Base-by-base conservation (phyloP, 2,888 invertebrate species). In the Parascotia fuliginaria region DNA sequence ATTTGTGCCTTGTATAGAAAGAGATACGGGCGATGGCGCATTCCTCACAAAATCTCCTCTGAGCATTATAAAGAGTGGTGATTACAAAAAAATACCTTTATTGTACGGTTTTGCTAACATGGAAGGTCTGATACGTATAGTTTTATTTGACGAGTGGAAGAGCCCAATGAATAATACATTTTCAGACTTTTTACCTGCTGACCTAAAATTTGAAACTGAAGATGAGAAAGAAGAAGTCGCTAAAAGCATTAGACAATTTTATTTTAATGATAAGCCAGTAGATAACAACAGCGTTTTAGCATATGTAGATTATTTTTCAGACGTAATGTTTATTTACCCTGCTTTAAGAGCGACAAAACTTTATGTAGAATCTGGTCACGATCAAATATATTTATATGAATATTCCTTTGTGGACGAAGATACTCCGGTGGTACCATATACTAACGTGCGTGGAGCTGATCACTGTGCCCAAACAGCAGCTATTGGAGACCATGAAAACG, bases 131-230 rank as follows among this genome's bases (percentile, higher is more conserved):
- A n/a, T 78, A 0, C 64, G 79, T 5, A 15, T 77, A 11, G 28
- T 32, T 1, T 24, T 58, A 0, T 84, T 81, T 45, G 67, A 78
- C 0, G 0, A 15, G 0, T 80, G 78, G 78, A 76, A 70, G 51
- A 5, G 56, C 3, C 55, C 32, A 45, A 85, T 87, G 81, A 80
- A 81, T 65, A 55, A 71, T 11, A 76, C 73, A 0, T 84, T 86
- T 66, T 69, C 79, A 0, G 75, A 84, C 12, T 86, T 83, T 40
- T 27, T 87, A 14, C 84, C 86, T 1, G 65, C 53, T 12, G 79
- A 86, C 42, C 55, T 87, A 2, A 42, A 69, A 27, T 81, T 81
- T 54, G 48, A 60, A 4, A 68, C 24, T 39, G 50, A 63, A 4
- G 42, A 60, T 14, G 63, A 81, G 43, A 79, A 55, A 50, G 63